Evolutionary conservation across 2,888 invertebrate species (phyloP), one percentile per base, ranked within the genome.

Genomic region (Sisyra nigra): DNA sequence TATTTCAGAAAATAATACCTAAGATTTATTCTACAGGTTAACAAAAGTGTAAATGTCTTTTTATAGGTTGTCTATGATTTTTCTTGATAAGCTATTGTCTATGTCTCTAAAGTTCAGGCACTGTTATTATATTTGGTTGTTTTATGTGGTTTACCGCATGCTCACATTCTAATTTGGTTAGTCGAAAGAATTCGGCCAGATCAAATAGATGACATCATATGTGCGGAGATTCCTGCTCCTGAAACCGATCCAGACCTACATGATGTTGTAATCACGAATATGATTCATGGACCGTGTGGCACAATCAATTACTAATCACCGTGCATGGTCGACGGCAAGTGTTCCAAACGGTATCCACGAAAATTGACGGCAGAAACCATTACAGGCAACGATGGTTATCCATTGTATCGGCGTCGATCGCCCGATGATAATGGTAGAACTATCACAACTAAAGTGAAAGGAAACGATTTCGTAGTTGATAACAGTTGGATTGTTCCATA

Each of bases 271-370:
- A 49, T 31, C 31, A 47, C 34, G 13, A 44, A 45, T 41, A 49
- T 57, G 54, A 54, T 57, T 32, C 60, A 60, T 51, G 57, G 58
- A 3, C 57, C 58, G 9, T 59, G 58, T 49, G 47, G 37, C 3
- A 19, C n/a, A 10, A 40, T 52, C 9, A 59, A 59, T 48, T 41
- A 33, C 5, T 48, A 50, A 15, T 54, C 58, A 18, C 55, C 57
- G 2, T 65, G 62, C 51, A 63, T 62, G 60, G 46, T 46, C n/a
- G 49, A 57, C 37, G 56, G 55, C 2, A 51, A 49, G 41, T 66
- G 63, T 50, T 45, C 49, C 0, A 46, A 46, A 41, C 41, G 41
- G 24, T 46, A 46, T 44, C 46, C 43, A 44, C 45, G 52, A 40
- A 33, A 14, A 31, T 50, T 55, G 3, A 36, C 42, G 17, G 40